Evolutionary conservation across 2,888 invertebrate genomes (phyloP), one percentile per base, ranked within the genome.

Genomic region (Horisme vitalbata): DNA sequence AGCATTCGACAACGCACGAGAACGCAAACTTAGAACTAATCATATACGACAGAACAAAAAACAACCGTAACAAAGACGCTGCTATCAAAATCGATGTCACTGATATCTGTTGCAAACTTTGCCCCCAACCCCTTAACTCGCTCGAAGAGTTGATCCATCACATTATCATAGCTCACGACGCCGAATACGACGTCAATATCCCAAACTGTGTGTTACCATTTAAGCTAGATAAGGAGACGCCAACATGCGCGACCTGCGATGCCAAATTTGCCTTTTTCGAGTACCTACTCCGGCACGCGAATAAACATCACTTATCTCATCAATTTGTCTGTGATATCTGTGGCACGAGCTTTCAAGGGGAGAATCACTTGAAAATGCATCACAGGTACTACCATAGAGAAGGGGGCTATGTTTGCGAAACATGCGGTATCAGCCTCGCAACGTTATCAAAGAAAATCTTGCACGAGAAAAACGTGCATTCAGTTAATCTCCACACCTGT

Each of bases 291-390:
- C 65, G 88, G 0, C 89, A 89, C 41, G 85, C 88, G 0, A 89
- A 89, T 41, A 89, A 88, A 44, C 68, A 85, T 12, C 88, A 89
- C 45, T 57, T 89, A 0, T 75, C 80, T 0, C 89, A 89, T n/a
- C 84, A 86, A 28, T 89, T 86, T 24, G 87, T 87, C 2, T 89
- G 89, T 24, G 88, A 89, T 20, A 82, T 88, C 0, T 89, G 89
- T 18, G 88, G 88, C 0, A 83, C 84, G 0, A 88, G 88, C 41
- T 89, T 89, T 44, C 89, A 88, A 66, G 88, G 88, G 0, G 88
- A 89, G 48, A 87, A 86, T 21, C 87, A 88, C 54, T 62, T 89
- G 50, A 81, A 81, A 60, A 89, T 89, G 89, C 89, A 89, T 44
- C 78, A 84, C 23, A 71, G 89, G 14, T 88, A 89, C 41, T 89